Evolutionary conservation across 2,113 vertebrate species (phyloP).

Genomic region (Coptodon rendalli): DNA sequence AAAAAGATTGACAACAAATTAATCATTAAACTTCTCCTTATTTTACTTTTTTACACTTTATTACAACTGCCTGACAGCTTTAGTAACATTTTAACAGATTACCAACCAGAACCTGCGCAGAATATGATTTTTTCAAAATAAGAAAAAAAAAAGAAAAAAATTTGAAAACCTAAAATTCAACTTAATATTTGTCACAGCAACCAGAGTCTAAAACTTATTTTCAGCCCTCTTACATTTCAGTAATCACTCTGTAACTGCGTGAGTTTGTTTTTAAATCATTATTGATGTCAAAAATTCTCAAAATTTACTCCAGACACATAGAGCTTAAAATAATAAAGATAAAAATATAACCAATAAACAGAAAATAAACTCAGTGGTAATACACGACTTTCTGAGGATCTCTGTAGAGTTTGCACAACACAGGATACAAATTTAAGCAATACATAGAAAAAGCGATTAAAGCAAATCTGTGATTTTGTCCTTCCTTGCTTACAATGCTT

Average conservation of each 20-base stretch:
- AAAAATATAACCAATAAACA: neutral
- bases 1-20: neutral
- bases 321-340: neutral
- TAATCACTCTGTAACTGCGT: rapidly evolving
- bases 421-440: neutral
- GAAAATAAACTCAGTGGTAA: neutral
- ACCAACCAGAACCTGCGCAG: neutral
- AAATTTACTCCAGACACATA: rapidly evolving
- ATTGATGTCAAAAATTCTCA: rapidly evolving
- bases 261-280: neutral
- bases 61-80: neutral
- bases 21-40: neutral
- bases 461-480: neutral
- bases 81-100: neutral
- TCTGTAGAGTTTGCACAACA: neutral
- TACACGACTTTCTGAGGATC: neutral
- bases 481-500: neutral
- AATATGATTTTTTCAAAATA: neutral
- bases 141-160: rapidly evolving
- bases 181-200: neutral
- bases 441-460: neutral
- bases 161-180: neutral
- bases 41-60: neutral
- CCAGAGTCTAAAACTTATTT: neutral
- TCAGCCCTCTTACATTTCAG: neutral